A percentile compares a stretch with the other conserved stretches of the same genome.
Evolutionary conservation across 2,888 invertebrate species (phyloP).

Genomic region (Candidula unifasciata): DNA sequence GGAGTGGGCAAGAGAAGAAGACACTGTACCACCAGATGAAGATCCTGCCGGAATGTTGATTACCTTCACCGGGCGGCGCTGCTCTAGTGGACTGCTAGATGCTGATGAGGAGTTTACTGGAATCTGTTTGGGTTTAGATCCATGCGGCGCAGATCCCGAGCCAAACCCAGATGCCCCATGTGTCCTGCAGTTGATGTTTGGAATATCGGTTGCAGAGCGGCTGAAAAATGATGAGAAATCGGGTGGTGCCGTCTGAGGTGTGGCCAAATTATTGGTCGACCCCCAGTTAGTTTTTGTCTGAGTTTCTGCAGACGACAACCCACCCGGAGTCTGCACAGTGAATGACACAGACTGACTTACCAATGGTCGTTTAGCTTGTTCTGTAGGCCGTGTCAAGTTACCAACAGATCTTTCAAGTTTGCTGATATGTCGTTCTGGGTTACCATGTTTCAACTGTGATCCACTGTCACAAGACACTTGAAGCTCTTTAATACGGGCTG

Average conservation of each 20-base stretch:
- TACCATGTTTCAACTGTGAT: background rate
- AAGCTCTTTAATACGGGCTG: conserved; percentile 34
- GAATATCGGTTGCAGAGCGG: conserved; percentile 42
- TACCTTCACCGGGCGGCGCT: conserved; percentile 50
- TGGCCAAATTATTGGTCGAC: background rate
- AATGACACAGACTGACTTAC: conserved; percentile 43
- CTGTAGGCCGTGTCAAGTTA: background rate
- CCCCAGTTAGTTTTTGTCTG: background rate
- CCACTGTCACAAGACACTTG: conserved; percentile 23
- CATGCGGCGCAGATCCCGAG: background rate
- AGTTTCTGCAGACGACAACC: background rate
- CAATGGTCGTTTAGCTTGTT: conserved; percentile 5
- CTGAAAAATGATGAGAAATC: conserved; percentile 46
- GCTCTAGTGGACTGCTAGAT: conserved; percentile 47
- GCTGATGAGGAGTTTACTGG: conserved; percentile 19
- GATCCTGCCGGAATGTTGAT: conserved; percentile 52
- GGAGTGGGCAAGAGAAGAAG: conserved; percentile 39
- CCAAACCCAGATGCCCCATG: background rate
- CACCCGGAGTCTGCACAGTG: conserved; percentile 25
- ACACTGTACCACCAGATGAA: conserved; percentile 44
- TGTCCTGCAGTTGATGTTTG: conserved; percentile 46
- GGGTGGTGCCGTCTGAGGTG: conserved; percentile 41
- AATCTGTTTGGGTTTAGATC: conserved; percentile 5
- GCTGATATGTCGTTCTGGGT: conserved; percentile 32
- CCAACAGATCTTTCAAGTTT: conserved; percentile 40